Evolutionary conservation across 2,113 vertebrate genomes (phyloP).

Genomic region (Neogobius melanostomus): DNA sequence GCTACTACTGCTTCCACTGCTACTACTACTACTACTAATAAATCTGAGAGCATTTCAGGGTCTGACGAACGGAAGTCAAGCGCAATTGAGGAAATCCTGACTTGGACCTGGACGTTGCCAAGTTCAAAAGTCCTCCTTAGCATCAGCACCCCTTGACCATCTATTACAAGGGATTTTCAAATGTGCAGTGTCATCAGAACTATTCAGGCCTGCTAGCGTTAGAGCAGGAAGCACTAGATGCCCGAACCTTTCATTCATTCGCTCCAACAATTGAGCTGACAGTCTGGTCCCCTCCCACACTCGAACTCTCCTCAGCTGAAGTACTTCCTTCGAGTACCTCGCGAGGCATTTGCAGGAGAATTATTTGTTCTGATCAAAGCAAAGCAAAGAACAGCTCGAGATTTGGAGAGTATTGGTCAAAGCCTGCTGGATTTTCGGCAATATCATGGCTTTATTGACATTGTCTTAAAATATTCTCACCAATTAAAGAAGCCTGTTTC

Average conservation of each 20-base stretch:
- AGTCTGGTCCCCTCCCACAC: slow-evolving; percentile 48
- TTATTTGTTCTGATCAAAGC: slow-evolving; percentile 42
- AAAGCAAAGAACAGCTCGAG: slow-evolving; percentile 20
- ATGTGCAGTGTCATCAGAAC: slow-evolving; percentile 26
- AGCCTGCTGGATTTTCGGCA: slow-evolving; percentile 3
- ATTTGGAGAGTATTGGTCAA: slow-evolving; percentile 10
- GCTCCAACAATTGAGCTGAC: slow-evolving; percentile 41
- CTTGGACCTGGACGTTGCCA: neutral
- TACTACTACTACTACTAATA: slow-evolving; percentile 28
- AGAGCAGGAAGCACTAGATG: slow-evolving; percentile 37
- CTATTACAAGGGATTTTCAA: slow-evolving; percentile 17
- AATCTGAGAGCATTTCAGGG: slow-evolving; percentile 70
- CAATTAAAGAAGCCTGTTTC: slow-evolving; percentile 1
- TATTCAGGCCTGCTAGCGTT: slow-evolving; percentile 19
- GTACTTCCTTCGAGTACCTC: slow-evolving; percentile 19
- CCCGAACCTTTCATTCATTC: slow-evolving; percentile 34
- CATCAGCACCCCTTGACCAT: neutral
- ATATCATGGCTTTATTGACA: slow-evolving; percentile 9
- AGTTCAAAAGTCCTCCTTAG: slow-evolving; percentile 13
- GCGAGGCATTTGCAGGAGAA: slow-evolving; percentile 23
- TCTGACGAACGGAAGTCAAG: slow-evolving; percentile 59
- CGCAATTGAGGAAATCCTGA: slow-evolving; percentile 37
- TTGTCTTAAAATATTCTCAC: slow-evolving; percentile 4
- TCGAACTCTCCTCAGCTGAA: slow-evolving; percentile 21
- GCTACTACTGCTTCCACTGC: neutral